phyloP scores from a whole-genome alignment of 2,797 vertebrate genomes.

The Cirrhinus molitorella region DNA sequence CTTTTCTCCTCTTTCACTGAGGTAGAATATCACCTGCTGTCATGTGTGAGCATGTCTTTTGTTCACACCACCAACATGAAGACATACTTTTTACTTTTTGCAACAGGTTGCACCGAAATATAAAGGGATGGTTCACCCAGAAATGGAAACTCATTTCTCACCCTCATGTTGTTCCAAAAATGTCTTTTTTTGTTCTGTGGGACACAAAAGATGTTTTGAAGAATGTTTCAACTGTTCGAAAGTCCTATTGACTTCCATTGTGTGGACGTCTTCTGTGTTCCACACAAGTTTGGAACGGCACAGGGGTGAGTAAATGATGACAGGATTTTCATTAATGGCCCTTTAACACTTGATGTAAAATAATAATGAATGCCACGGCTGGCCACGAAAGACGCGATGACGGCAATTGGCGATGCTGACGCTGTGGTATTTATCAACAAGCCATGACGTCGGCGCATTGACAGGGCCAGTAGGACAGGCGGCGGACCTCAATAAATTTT shows the following conservation, averaged over 20 bases:
- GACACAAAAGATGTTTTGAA: neutral
- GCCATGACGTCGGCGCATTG: conserved; percentile 42
- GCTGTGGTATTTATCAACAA: conserved; percentile 56
- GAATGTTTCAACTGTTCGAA: neutral
- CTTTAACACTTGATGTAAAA: conserved; percentile 53
- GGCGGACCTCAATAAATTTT: conserved; percentile 39
- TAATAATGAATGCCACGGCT: conserved; percentile 50
- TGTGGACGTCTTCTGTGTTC: neutral
- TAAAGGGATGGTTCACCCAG: neutral
- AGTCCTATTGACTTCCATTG: conserved; percentile 15
- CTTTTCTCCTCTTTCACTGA: conserved; percentile 32
- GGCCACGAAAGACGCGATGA: conserved; percentile 38
- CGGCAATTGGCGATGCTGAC: conserved; percentile 8
- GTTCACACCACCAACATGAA: neutral
- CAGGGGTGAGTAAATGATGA: neutral
- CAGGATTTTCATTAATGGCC: conserved; percentile 20
- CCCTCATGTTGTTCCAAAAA: neutral
- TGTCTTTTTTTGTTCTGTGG: neutral
- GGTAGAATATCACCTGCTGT: conserved; percentile 33
- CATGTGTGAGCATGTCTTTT: conserved; percentile 12
- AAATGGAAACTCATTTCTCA: neutral
- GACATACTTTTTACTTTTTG: neutral
- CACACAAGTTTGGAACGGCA: neutral
- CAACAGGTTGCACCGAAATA: conserved; percentile 45
- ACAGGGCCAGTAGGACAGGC: conserved; percentile 23